phyloP scores from a whole-genome alignment of 2,797 vertebrate species.

The Neoniphon sammara region DNA sequence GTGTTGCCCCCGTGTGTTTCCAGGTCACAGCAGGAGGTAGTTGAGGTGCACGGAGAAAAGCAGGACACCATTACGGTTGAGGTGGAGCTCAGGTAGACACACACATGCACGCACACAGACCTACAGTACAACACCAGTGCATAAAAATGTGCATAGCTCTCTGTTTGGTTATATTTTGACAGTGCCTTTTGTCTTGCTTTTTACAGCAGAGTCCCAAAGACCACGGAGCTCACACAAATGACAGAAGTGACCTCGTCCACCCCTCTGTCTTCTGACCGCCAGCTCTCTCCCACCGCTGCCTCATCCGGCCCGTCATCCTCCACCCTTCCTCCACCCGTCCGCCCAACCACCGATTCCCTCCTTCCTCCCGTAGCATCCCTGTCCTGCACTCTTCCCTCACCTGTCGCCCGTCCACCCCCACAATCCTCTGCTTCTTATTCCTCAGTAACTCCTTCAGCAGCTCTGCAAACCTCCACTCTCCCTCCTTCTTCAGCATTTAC shows the following conservation, averaged over 20 bases:
- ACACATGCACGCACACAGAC: not conserved
- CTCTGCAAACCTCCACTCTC: conserved; percentile 32
- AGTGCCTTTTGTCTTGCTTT: conserved; percentile 20
- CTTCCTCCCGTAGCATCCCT: conserved; percentile 48
- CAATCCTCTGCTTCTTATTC: not conserved
- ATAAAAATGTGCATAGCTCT: not conserved
- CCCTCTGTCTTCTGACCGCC: conserved; percentile 48
- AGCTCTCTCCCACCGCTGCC: conserved; percentile 27
- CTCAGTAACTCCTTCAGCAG: conserved; percentile 3
- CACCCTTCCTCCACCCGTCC: conserved; percentile 62
- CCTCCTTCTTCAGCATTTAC: conserved; percentile 67
- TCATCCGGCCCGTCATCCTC: conserved; percentile 44
- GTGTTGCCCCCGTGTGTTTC: conserved; percentile 3
- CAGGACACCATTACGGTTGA: conserved; percentile 91
- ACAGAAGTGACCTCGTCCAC: conserved; percentile 57
- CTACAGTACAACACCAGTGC: not conserved
- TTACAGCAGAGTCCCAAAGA: conserved; percentile 76
- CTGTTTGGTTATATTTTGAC: conserved; percentile 6
- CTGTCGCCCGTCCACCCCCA: not conserved
- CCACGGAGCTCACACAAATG: conserved; percentile 76
- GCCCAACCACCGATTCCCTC: conserved; percentile 65
- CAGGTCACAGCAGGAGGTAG: conserved; percentile 81
- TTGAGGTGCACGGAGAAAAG: conserved; percentile 84
- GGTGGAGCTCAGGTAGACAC: conserved; percentile 85
- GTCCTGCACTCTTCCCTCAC: conserved; percentile 37